Conservation (phyloP, 2,113 vertebrate genomes). For the Seriola dumerili region DNA sequence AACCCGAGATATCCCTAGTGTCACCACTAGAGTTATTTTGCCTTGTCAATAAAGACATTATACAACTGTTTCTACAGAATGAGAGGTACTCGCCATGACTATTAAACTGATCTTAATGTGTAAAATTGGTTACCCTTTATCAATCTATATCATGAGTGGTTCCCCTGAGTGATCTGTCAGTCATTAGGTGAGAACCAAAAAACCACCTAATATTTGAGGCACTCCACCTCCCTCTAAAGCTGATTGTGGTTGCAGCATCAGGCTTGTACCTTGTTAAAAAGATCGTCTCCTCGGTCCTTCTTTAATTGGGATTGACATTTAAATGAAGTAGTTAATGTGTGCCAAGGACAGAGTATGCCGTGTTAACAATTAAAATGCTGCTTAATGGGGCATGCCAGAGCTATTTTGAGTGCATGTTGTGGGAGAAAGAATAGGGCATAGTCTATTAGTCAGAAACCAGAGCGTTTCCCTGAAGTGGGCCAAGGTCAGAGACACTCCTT, state of each 20-base stretch:
- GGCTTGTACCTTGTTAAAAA: constrained; percentile 35
- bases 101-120: not conserved
- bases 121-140: not conserved
- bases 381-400: constrained; percentile 82
- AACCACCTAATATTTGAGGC: constrained; percentile 3
- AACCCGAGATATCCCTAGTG: not conserved
- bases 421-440: constrained; percentile 72
- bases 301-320: constrained; percentile 83
- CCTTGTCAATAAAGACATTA: not conserved
- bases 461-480: constrained; percentile 77
- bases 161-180: constrained; percentile 1
- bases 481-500: constrained; percentile 79
- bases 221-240: constrained; percentile 8
- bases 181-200: constrained; percentile 6
- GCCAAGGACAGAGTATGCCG: constrained; percentile 77
- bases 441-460: constrained; percentile 79
- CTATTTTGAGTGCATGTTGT: constrained; percentile 82
- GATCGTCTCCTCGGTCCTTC: constrained; percentile 43
- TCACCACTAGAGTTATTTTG: not conserved
- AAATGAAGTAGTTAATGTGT: constrained; percentile 82
- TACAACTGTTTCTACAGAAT: not conserved
- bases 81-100: not conserved
- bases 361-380: constrained; percentile 84
- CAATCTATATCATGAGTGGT: not conserved
- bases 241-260: not conserved